Evolutionary conservation across 1,140 invertebrate species (phyloP), one percentile per base, ranked within the genome.

Genomic region (Pachypsylla venusta): DNA sequence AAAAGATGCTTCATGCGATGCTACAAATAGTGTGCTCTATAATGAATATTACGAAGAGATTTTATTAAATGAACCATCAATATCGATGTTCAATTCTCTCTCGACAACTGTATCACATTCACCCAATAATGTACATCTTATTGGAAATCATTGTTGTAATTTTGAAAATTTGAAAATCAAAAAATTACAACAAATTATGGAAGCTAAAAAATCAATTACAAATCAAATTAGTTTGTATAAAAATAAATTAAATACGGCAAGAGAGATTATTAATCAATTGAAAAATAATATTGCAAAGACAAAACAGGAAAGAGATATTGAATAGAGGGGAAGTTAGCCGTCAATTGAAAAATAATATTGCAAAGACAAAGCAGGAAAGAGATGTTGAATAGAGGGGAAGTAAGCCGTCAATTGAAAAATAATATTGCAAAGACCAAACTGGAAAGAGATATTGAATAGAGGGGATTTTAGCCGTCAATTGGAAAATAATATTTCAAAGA

Each of bases 51-150:
- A 98, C 71, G 94, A 98, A 71, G 94, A 98, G 78, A 88, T 98
- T 59, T 89, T 98, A 1, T 98, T 98, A 70, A 90, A 88, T 81
- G 95, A 98, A 69, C 94, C 94, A 10, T 93, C 92, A 2, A 82
- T 85, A 53, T 76, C 89, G 54, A 96, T 97, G 90, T 88, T 94
- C 66, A 87, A 92, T 69, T 2, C 60, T 22, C 75, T 93, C 24
- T 71, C 98, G 1, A 85, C 79, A 56, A 84, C 60, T 27, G 27
- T 20, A 42, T 10, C 5, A 14, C 35, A 53, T 57, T 1, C 39
- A 14, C 19, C 13, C 19, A 16, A 53, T 4, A 25, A 56, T 48
- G 35, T 54, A 39, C 12, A n/a, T 30, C 30, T 30, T 53, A 27
- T 40, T 53, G 53, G 60, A 40, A n/a, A 10, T 54, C 58, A 56